Base-by-base conservation (phyloP, 2,113 vertebrate genomes). In the Pelobates fuscus region DNA sequence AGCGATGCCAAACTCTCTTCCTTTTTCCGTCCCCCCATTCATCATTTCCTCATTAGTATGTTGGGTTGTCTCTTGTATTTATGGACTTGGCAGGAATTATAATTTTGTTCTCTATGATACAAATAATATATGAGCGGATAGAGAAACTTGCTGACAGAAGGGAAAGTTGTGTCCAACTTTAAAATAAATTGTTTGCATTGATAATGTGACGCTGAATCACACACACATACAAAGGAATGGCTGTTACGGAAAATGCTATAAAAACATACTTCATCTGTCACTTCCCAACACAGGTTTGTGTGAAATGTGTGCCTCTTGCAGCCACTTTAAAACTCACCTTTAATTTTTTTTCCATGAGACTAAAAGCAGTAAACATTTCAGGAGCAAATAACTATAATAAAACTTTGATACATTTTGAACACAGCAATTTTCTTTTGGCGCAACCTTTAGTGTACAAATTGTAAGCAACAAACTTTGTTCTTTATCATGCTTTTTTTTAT, bases 11-110 rank as follows among this genome's bases (percentile, higher is more conserved):
- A 21, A 58, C 55, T 24, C 8, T 27, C n/a, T 61, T 61, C 26
- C 14, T 25, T 29, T 8, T 25, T 15, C 11, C 25, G 15, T 15
- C 27, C 25, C 26, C 26, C 18, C 27, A 61, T 61, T 61, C 58
- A 61, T 61, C 26, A 61, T 61, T 61, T 61, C 58, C 11, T 29
- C 17, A n/a, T 61, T 61, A 61, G 6, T 1, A 61, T 61, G 25
- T 61, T 29, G 11, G 26, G 26, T 37, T 25, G 3, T 29, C 58
- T 29, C 58, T 18, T 7, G 25, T 61, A 26, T 61, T 61, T 61
- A 61, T 61, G 25, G 26, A 61, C 55, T 58, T 58, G 23, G 52
- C 52, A 55, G 24, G 55, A 58, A 15, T 18, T 61, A 18, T 12
- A 61, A 61, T 61, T 27, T 8, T 61, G 58, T 61, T 61, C 5